Conservation (phyloP, 2,888 invertebrate genomes). For the Agapostemon virescens region DNA sequence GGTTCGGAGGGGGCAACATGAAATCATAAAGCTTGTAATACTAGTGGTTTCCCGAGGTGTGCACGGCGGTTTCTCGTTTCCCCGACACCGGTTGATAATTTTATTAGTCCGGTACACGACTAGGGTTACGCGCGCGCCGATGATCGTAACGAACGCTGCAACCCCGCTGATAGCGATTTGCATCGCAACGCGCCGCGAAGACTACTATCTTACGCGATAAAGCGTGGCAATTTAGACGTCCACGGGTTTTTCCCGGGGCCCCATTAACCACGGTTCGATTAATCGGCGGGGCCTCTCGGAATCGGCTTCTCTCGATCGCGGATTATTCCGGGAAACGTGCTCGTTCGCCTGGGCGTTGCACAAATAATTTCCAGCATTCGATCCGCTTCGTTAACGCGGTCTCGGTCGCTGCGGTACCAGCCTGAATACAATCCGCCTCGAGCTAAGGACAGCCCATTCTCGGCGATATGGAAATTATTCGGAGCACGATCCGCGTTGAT, state of each 20-base stretch:
- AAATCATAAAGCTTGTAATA: constrained; percentile 46
- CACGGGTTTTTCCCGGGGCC: neutral
- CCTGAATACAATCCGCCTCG: neutral
- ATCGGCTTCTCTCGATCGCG: neutral
- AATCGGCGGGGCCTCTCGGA: neutral
- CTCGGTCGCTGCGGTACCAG: neutral
- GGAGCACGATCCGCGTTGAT: neutral
- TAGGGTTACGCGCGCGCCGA: neutral
- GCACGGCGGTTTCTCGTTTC: constrained; percentile 16
- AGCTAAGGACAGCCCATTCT: neutral
- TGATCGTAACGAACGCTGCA: neutral
- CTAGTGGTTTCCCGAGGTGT: constrained; percentile 31
- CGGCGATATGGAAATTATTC: neutral
- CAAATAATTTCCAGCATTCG: constrained; percentile 5
- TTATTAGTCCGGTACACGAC: constrained; percentile 36
- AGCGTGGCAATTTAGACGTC: neutral
- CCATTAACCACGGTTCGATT: neutral
- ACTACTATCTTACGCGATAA: constrained; percentile 22
- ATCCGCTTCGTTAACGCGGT: constrained; percentile 10
- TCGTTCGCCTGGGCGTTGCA: neutral
- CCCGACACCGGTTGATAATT: constrained; percentile 29
- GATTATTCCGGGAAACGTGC: neutral
- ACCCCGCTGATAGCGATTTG: constrained; percentile 25
- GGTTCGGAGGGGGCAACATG: constrained; percentile 17
- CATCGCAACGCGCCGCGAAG: neutral